These are phyloP conservation scores for Zosterops pallidus DNA, from an alignment of 2,113 vertebrate genomes.

Conservation along the genomic window DNA sequence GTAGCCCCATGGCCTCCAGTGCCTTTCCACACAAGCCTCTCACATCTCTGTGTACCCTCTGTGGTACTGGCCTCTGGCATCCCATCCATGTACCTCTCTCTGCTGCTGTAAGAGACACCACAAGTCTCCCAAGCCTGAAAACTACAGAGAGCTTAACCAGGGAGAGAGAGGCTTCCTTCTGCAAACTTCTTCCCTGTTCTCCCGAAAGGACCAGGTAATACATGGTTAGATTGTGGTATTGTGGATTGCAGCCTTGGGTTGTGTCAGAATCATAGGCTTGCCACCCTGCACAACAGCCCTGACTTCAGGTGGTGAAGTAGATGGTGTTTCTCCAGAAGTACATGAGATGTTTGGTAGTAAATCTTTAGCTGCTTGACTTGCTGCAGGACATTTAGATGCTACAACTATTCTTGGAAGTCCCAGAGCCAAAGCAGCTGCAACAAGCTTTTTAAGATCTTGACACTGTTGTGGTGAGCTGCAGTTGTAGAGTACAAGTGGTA, in stretches of 20 bases:
- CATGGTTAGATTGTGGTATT: background rate
- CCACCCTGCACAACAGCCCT: background rate
- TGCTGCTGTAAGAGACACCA: background rate
- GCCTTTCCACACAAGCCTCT: background rate
- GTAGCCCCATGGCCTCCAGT: background rate
- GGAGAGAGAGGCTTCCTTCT: background rate
- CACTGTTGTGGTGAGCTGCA: background rate
- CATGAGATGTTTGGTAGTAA: background rate
- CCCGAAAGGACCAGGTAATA: background rate
- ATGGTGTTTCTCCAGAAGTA: background rate
- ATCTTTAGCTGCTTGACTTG: background rate
- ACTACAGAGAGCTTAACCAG: background rate
- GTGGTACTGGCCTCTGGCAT: background rate
- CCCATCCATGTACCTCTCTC: background rate
- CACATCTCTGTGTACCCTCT: background rate
- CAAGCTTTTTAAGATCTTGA: background rate
- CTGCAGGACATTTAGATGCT: background rate
- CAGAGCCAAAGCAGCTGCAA: background rate
- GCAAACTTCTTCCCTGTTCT: background rate
- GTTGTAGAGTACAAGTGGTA: background rate
- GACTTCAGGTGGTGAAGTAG: background rate
- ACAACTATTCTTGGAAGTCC: background rate
- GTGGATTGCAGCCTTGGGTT: background rate
- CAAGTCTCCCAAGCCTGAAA: background rate
- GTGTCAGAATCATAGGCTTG: background rate